A percentile compares a stretch with the other conserved stretches of the same genome.
Evolutionary conservation across 2,113 vertebrate species (phyloP).

Genomic region (Antigone vipio): DNA sequence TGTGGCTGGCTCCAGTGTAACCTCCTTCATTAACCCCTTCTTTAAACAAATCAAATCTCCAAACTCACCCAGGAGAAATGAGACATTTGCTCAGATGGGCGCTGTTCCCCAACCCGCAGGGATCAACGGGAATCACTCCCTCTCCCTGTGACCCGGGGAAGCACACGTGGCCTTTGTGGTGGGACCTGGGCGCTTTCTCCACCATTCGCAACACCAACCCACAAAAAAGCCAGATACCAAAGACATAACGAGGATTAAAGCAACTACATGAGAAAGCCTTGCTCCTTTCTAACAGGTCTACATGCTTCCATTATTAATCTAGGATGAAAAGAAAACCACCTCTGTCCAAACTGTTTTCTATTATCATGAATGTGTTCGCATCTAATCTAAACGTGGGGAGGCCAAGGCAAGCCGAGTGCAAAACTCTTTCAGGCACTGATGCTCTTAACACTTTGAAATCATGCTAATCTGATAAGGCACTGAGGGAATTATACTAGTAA

Average conservation of each 20-base stretch:
- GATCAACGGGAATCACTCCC: not conserved
- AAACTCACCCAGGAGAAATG: not conserved
- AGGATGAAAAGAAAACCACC: not conserved
- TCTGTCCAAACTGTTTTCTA: not conserved
- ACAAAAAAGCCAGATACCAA: not conserved
- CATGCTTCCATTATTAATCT: not conserved
- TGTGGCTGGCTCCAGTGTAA: not conserved
- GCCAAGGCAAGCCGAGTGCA: not conserved
- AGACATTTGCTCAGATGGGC: not conserved
- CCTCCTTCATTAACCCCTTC: not conserved
- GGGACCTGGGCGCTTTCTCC: not conserved
- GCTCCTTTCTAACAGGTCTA: not conserved
- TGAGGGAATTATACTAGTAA: slow-evolving; percentile 33
- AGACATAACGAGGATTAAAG: not conserved
- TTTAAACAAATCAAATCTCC: not conserved
- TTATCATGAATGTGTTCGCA: not conserved
- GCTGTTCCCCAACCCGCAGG: accelerated
- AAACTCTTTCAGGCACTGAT: slow-evolving; percentile 20
- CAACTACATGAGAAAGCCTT: not conserved
- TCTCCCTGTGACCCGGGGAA: not conserved
- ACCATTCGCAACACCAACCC: not conserved
- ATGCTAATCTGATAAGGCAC: slow-evolving; percentile 43
- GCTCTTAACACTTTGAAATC: slow-evolving; percentile 46
- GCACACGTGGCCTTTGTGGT: not conserved
- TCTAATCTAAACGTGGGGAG: not conserved